Percentiles rank a stretch among this genome's conserved stretches.
Evolutionary conservation across 2,113 vertebrate genomes (phyloP).

Genomic region (Callipepla californica): DNA sequence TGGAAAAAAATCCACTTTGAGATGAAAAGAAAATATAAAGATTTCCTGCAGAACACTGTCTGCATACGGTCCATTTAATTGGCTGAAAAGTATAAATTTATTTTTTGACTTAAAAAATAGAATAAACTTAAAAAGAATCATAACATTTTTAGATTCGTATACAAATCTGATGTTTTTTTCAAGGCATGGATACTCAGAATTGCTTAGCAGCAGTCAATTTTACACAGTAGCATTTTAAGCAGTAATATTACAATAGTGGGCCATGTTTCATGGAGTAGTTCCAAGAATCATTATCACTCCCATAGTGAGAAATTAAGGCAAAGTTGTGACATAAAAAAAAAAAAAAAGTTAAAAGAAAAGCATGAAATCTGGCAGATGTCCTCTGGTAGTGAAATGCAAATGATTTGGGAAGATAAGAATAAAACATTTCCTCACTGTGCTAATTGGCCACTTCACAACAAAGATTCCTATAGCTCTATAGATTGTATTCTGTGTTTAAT

Average conservation of each 20-base stretch:
- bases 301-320: not conserved
- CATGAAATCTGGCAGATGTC: not conserved
- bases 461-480: not conserved
- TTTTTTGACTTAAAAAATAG: not conserved
- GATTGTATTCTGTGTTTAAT: not conserved
- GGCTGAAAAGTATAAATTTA: not conserved
- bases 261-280: not conserved
- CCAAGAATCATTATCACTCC: not conserved
- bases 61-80: not conserved
- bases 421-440: not conserved
- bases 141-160: not conserved
- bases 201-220: not conserved
- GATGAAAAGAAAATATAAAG: not conserved
- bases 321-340: not conserved
- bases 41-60: not conserved
- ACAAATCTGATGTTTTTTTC: not conserved
- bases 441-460: not conserved
- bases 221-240: not conserved
- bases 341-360: accelerated
- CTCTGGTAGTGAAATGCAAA: not conserved
- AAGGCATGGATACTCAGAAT: not conserved
- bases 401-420: not conserved
- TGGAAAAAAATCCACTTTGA: not conserved
- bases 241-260: not conserved
- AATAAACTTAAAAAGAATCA: not conserved